Conservation (phyloP, 2,888 invertebrate genomes). For the Drosophila incognita region DNA sequence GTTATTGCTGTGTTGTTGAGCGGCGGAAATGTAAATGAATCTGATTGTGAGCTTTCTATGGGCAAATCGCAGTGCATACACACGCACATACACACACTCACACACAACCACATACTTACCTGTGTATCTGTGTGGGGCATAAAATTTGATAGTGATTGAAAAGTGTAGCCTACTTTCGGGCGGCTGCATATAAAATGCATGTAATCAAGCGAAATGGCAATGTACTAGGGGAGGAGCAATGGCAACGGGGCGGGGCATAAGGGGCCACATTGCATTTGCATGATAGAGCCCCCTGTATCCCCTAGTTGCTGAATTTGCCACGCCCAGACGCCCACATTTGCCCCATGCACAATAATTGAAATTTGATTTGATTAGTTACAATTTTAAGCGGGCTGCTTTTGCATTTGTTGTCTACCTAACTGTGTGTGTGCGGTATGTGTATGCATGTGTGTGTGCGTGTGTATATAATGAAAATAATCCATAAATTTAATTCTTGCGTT, state of each 20-base stretch:
- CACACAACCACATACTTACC: constrained; percentile 5
- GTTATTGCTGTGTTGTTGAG: constrained; percentile 41
- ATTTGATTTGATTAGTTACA: constrained; percentile 77
- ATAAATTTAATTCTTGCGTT: constrained; percentile 57
- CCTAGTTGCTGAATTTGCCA: constrained; percentile 25
- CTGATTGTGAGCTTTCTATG: constrained; percentile 56
- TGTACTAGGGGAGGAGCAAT: constrained; percentile 28
- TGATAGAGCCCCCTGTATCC: constrained; percentile 7
- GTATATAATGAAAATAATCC: constrained; percentile 33
- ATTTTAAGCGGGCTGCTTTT: constrained; percentile 46
- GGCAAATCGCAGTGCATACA: constrained; percentile 34
- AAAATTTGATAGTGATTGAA: constrained; percentile 81
- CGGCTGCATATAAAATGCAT: constrained; percentile 77
- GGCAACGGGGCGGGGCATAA: constrained; percentile 3
- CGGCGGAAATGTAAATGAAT: constrained; percentile 70
- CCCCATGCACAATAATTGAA: constrained; percentile 69
- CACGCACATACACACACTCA: constrained; percentile 15
- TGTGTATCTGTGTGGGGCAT: constrained; percentile 45
- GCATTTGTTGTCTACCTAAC: constrained; percentile 3
- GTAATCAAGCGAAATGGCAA: constrained; percentile 77
- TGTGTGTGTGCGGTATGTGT: background rate
- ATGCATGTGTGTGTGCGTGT: background rate
- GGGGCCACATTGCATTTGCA: constrained; percentile 51
- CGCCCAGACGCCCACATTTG: constrained; percentile 30
- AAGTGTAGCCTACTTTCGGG: constrained; percentile 80